Percentiles rank a stretch among this genome's conserved stretches.
Conservation (phyloP, 2,113 vertebrate species). For the Origma solitaria region DNA sequence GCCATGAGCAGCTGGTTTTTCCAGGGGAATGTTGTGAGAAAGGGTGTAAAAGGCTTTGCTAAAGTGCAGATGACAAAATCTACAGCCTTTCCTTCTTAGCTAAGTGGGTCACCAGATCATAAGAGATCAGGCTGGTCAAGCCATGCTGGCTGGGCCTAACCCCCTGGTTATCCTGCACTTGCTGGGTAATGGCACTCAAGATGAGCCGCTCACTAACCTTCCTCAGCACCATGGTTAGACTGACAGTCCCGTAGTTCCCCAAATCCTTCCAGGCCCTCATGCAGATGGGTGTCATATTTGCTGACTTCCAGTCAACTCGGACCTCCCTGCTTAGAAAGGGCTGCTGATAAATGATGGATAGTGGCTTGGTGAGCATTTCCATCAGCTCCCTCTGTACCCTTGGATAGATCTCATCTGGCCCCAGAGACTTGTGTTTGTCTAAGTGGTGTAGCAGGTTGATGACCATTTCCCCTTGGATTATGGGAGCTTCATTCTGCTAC, state of each 20-base stretch:
- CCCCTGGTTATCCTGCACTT: neutral
- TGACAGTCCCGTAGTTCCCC: neutral
- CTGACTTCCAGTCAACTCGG: neutral
- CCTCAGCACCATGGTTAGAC: neutral
- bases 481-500: neutral
- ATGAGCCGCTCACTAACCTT: neutral
- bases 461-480: neutral
- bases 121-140: neutral
- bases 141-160: neutral
- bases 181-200: neutral
- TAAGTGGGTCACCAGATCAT: neutral
- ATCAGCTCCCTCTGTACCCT: neutral
- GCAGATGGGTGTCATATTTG: neutral
- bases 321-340: neutral
- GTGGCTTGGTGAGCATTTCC: neutral
- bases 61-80: neutral
- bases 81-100: neutral
- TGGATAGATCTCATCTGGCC: neutral
- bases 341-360: neutral
- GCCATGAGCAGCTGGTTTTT: neutral
- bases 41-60: neutral
- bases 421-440: neutral
- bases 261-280: neutral
- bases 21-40: neutral
- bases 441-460: neutral